Percentiles rank a stretch among this genome's conserved stretches.
These are phyloP conservation scores for Sminthurinus aureus DNA, from an alignment of 2,888 invertebrate species.

Conservation along the genomic window DNA sequence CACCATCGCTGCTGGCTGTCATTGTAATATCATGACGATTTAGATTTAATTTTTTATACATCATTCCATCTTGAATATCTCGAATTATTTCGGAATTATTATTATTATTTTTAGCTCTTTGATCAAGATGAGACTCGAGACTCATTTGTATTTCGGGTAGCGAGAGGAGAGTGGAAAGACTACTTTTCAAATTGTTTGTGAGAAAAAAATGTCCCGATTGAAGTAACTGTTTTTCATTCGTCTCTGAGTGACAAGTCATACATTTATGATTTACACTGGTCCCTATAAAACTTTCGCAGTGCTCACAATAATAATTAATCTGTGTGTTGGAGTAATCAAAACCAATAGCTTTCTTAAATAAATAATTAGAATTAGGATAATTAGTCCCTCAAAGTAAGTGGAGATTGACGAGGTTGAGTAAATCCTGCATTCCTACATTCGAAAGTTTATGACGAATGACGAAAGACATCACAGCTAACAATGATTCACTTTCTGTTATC, in stretches of 20 bases:
- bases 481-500: background rate
- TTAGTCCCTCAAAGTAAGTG: background rate
- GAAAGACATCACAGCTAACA: background rate
- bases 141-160: background rate
- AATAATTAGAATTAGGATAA: constrained; percentile 17
- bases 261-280: background rate
- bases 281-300: background rate
- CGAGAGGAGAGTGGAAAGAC: background rate
- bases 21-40: constrained; percentile 33
- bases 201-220: constrained; percentile 21
- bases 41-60: constrained; percentile 26
- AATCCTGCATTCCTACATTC: constrained; percentile 1
- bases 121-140: background rate
- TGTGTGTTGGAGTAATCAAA: background rate
- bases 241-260: background rate
- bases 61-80: constrained; percentile 16
- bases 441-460: background rate
- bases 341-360: constrained; percentile 16
- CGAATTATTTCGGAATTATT: too few species aligned
- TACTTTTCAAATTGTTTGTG: background rate
- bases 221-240: background rate
- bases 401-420: constrained; percentile 19
- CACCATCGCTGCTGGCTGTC: constrained; percentile 43
- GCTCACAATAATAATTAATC: background rate
- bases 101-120: background rate